Conservation (phyloP, 2,797 vertebrate genomes). For the Peromyscus eremicus region DNA sequence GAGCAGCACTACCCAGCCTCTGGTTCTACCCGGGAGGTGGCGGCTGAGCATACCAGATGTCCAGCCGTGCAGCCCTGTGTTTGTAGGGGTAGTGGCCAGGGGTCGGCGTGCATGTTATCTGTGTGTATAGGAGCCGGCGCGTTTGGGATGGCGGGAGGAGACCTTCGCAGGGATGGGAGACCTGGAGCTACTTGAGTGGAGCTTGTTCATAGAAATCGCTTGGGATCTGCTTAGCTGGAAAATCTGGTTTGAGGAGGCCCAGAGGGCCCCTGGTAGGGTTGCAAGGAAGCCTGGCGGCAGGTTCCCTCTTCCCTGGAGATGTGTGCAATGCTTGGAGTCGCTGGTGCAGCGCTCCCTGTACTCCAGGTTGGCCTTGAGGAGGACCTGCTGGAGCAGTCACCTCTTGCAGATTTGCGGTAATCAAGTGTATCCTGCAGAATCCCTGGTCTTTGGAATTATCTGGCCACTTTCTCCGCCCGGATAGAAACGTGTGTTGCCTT, state of each 20-base stretch:
- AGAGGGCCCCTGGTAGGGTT: neutral
- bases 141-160: neutral
- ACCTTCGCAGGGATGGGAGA: neutral
- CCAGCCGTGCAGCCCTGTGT: neutral
- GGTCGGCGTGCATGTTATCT: slow-evolving; percentile 14
- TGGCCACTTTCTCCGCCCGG: neutral
- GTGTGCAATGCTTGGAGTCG: neutral
- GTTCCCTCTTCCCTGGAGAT: neutral
- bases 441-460: slow-evolving; percentile 10
- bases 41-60: neutral
- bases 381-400: neutral
- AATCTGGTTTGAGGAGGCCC: slow-evolving; percentile 70
- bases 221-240: slow-evolving; percentile 77
- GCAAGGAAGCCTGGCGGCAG: neutral
- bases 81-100: neutral
- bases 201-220: slow-evolving; percentile 48
- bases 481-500: slow-evolving; percentile 2
- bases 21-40: neutral
- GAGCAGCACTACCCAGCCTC: neutral
- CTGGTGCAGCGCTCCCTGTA: slow-evolving; percentile 57
- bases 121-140: slow-evolving; percentile 26
- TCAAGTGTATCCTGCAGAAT: neutral
- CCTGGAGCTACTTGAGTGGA: slow-evolving; percentile 37
- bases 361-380: slow-evolving; percentile 39
- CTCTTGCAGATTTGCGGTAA: neutral